Evolutionary conservation across 2,797 vertebrate genomes (phyloP).

Genomic region (Anguilla obscura): DNA sequence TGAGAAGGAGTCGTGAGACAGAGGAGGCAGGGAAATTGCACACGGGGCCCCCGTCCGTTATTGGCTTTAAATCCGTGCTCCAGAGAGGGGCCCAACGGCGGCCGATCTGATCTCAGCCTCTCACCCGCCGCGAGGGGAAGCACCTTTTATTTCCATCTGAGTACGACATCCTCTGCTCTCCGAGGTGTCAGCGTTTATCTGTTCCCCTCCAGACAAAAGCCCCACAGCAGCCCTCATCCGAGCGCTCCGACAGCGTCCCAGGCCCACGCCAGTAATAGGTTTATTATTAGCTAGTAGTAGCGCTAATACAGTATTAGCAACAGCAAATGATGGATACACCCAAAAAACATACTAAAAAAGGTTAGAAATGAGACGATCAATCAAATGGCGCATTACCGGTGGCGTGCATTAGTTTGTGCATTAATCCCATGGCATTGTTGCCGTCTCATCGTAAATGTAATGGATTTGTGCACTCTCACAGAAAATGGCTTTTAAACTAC

Average conservation of each 20-base stretch:
- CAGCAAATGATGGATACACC: constrained; percentile 75
- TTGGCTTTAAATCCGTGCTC: neutral
- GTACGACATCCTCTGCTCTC: constrained; percentile 51
- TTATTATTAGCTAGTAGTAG: constrained; percentile 44
- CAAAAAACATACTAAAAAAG: constrained; percentile 56
- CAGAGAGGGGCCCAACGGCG: neutral
- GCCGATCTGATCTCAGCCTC: constrained; percentile 1
- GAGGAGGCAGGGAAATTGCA: constrained; percentile 52
- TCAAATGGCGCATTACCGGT: constrained; percentile 86
- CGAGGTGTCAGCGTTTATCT: constrained; percentile 64
- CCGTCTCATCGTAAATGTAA: constrained; percentile 86
- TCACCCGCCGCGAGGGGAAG: constrained; percentile 38
- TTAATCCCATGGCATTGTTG: constrained; percentile 94
- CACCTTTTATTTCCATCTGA: constrained; percentile 56
- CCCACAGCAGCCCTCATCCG: constrained; percentile 39
- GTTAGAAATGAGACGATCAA: constrained; percentile 92
- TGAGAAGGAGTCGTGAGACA: constrained; percentile 58
- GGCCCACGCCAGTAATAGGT: constrained; percentile 10
- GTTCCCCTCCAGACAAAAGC: constrained; percentile 53
- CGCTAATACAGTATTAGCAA: constrained; percentile 68
- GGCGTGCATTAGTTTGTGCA: constrained; percentile 82
- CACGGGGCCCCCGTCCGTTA: constrained; percentile 7
- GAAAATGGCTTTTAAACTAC: constrained; percentile 98
- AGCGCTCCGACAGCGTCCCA: neutral
- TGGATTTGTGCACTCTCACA: constrained; percentile 99